phyloP scores from a whole-genome alignment of 2,888 invertebrate genomes.

The Caenorhabditis drosophilae region DNA sequence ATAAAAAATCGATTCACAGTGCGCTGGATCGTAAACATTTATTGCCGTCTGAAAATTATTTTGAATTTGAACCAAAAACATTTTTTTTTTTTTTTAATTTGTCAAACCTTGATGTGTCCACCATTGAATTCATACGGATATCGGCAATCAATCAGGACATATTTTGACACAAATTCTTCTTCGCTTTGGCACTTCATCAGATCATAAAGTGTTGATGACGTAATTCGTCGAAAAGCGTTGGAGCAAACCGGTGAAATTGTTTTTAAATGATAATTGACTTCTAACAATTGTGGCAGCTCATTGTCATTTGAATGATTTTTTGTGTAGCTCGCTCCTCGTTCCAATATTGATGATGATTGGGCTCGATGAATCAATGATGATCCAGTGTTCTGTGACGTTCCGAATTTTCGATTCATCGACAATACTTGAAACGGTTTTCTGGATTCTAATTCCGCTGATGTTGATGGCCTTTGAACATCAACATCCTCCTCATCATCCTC shows the following conservation, averaged over 20 bases:
- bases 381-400: no score
- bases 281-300: not conserved
- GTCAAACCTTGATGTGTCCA: slow-evolving; percentile 37
- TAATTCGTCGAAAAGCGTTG: slow-evolving; percentile 33
- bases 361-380: slow-evolving; percentile 1
- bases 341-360: slow-evolving; percentile 12
- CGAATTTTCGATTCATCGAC: not conserved
- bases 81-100: not conserved
- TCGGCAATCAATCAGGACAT: slow-evolving; percentile 42
- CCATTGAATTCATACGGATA: slow-evolving; percentile 46
- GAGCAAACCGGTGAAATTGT: slow-evolving; percentile 10
- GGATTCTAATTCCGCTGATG: not conserved
- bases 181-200: slow-evolving; percentile 8
- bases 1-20: slow-evolving; percentile 24
- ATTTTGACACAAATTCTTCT: slow-evolving; percentile 12
- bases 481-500: no score
- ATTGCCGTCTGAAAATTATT: slow-evolving; percentile 25
- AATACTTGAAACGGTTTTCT: not conserved
- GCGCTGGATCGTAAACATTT: slow-evolving; percentile 33
- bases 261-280: slow-evolving; percentile 21
- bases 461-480: not conserved
- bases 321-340: not conserved
- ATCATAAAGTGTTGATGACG: slow-evolving; percentile 16
- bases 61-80: not conserved
- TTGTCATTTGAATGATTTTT: not conserved